Evolutionary conservation across 2,888 invertebrate genomes (phyloP).

Genomic region (Caenorhabditis sp.): DNA sequence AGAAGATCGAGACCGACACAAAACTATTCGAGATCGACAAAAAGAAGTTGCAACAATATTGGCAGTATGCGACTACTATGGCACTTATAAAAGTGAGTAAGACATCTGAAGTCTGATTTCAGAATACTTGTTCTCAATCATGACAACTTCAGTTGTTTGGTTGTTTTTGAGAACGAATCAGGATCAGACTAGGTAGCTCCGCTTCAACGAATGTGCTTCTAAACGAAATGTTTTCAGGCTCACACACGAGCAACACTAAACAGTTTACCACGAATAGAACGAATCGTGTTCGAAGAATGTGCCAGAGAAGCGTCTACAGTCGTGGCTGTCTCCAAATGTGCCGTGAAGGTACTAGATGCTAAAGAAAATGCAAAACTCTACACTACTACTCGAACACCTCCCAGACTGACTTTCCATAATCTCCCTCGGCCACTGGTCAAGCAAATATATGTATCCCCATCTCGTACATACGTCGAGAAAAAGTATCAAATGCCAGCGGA

Average conservation of each 20-base stretch:
- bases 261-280: slow-evolving; percentile 70
- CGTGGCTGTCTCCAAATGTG: slow-evolving; percentile 74
- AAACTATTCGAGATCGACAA: slow-evolving; percentile 72
- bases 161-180: not conserved
- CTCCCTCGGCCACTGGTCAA: slow-evolving; percentile 37
- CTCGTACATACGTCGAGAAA: slow-evolving; percentile 45
- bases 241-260: slow-evolving; percentile 65
- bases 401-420: slow-evolving; percentile 26
- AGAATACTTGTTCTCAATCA: not conserved
- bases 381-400: slow-evolving; percentile 25
- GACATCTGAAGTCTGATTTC: not conserved
- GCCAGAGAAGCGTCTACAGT: slow-evolving; percentile 71
- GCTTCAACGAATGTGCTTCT: too few species aligned
- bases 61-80: slow-evolving; percentile 74
- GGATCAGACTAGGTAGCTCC: too few species aligned
- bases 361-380: slow-evolving; percentile 44
- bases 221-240: slow-evolving; percentile 71
- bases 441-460: slow-evolving; percentile 59
- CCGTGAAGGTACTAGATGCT: slow-evolving; percentile 68
- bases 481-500: not conserved
- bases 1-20: slow-evolving; percentile 55
- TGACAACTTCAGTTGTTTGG: not conserved
- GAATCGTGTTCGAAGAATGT: slow-evolving; percentile 77
- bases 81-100: slow-evolving; percentile 72
- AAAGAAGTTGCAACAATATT: slow-evolving; percentile 71